Evolutionary conservation across 2,797 vertebrate genomes (phyloP).

Genomic region (Geotrypetes seraphini): DNA sequence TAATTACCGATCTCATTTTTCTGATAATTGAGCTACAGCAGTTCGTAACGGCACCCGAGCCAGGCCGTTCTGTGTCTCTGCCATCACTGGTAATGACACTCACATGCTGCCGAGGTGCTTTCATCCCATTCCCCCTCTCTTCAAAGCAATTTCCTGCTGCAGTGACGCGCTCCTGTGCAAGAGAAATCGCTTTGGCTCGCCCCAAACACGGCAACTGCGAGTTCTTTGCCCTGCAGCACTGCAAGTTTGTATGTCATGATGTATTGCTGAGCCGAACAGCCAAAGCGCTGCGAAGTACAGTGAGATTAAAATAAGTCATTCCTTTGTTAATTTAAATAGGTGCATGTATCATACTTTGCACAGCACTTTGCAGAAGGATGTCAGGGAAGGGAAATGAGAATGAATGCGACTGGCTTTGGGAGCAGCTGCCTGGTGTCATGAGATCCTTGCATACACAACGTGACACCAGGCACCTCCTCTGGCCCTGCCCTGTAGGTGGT

Average conservation of each 20-base stretch:
- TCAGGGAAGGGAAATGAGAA: constrained; percentile 63
- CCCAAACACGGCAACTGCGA: constrained; percentile 73
- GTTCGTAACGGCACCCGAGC: constrained; percentile 90
- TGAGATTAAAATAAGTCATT: constrained; percentile 92
- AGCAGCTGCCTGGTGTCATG: constrained; percentile 69
- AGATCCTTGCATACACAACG: no score
- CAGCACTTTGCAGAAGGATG: constrained; percentile 66
- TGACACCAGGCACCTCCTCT: no score
- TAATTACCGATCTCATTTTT: constrained; percentile 95
- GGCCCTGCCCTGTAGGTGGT: no score
- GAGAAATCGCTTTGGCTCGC: constrained; percentile 88
- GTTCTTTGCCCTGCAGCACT: constrained; percentile 81
- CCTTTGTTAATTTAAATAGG: constrained; percentile 97
- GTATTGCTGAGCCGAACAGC: constrained; percentile 86
- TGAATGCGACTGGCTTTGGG: constrained; percentile 65
- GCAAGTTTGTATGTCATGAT: constrained; percentile 87
- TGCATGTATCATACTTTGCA: constrained; percentile 92
- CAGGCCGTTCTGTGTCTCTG: constrained; percentile 62
- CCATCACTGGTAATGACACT: constrained; percentile 64
- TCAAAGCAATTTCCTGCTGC: constrained; percentile 66
- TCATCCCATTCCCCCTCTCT: constrained; percentile 75
- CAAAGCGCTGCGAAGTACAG: constrained; percentile 68
- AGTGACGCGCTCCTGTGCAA: constrained; percentile 76
- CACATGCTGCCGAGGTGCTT: constrained; percentile 75
- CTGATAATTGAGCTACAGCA: constrained; percentile 94